Conservation (phyloP, 1,140 invertebrate genomes). For the Acromyrmex heyeri region DNA sequence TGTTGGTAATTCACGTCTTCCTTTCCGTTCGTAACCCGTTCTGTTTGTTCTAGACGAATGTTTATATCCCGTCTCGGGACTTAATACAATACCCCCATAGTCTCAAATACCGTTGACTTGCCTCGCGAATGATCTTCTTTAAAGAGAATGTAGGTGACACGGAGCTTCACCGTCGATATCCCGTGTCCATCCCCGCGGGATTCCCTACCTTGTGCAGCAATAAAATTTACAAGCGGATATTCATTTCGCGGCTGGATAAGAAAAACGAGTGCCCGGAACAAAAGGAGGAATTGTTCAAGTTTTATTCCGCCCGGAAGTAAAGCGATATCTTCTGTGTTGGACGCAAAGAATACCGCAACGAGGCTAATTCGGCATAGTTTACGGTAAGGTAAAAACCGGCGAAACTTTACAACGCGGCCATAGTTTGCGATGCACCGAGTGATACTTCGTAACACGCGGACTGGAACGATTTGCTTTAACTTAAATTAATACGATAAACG, state of each 20-base stretch:
- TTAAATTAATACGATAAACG: slow-evolving; percentile 59
- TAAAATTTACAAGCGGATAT: slow-evolving; percentile 55
- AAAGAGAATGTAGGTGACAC: slow-evolving; percentile 53
- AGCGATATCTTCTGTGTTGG: slow-evolving; percentile 49
- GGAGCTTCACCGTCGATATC: slow-evolving; percentile 43
- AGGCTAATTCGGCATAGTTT: slow-evolving; percentile 73
- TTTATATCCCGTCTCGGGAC: slow-evolving; percentile 32
- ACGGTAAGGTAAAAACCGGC: slow-evolving; percentile 48
- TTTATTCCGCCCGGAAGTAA: slow-evolving; percentile 69
- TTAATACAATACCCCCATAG: slow-evolving; percentile 39
- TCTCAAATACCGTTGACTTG: slow-evolving; percentile 7
- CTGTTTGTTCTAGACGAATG: slow-evolving; percentile 32
- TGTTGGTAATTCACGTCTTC: slow-evolving; percentile 51
- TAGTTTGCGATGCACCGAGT: slow-evolving; percentile 25
- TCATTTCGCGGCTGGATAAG: slow-evolving; percentile 63
- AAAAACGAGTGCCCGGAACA: slow-evolving; percentile 44
- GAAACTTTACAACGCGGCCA: slow-evolving; percentile 63
- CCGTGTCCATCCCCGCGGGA: slow-evolving; percentile 13
- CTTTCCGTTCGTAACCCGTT: slow-evolving; percentile 9
- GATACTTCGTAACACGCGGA: slow-evolving; percentile 15
- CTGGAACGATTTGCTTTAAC: slow-evolving; percentile 34
- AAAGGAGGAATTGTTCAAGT: slow-evolving; percentile 68
- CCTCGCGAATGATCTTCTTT: slow-evolving; percentile 37
- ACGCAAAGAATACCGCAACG: slow-evolving; percentile 66
- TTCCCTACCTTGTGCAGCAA: slow-evolving; percentile 15